Evolutionary conservation across 2,888 invertebrate species (phyloP).

Genomic region (Drosophila demipolita): DNA sequence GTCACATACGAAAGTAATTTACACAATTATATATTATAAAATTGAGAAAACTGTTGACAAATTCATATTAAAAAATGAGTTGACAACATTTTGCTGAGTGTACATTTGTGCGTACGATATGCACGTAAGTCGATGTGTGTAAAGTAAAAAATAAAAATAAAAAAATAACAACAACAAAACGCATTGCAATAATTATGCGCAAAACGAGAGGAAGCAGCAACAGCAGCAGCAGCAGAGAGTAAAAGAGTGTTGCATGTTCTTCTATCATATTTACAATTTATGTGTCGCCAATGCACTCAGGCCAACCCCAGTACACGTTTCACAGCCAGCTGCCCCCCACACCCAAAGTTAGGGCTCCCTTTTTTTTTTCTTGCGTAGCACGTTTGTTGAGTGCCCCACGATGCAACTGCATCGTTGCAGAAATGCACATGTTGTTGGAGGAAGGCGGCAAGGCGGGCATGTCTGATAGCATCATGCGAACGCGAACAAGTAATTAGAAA

Average conservation of each 20-base stretch:
- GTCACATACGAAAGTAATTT: background rate
- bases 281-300: constrained; percentile 74
- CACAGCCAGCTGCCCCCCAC: constrained; percentile 11
- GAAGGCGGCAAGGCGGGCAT: constrained; percentile 18
- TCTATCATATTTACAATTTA: constrained; percentile 78
- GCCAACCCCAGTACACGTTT: constrained; percentile 36
- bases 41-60: background rate
- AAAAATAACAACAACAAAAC: constrained; percentile 32
- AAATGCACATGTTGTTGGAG: constrained; percentile 41
- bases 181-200: constrained; percentile 52
- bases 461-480: constrained; percentile 57
- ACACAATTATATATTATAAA: background rate
- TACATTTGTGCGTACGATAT: constrained; percentile 11
- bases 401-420: constrained; percentile 33
- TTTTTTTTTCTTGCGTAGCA: background rate
- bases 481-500: constrained; percentile 82
- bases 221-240: constrained; percentile 12
- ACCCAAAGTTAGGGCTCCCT: constrained; percentile 6
- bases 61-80: background rate
- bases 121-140: constrained; percentile 24
- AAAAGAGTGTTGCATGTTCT: constrained; percentile 66
- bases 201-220: constrained; percentile 30
- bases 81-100: background rate
- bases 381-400: constrained; percentile 18
- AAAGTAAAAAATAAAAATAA: background rate